phyloP scores from a whole-genome alignment of 2,888 invertebrate species.

The Erebia palarica region DNA sequence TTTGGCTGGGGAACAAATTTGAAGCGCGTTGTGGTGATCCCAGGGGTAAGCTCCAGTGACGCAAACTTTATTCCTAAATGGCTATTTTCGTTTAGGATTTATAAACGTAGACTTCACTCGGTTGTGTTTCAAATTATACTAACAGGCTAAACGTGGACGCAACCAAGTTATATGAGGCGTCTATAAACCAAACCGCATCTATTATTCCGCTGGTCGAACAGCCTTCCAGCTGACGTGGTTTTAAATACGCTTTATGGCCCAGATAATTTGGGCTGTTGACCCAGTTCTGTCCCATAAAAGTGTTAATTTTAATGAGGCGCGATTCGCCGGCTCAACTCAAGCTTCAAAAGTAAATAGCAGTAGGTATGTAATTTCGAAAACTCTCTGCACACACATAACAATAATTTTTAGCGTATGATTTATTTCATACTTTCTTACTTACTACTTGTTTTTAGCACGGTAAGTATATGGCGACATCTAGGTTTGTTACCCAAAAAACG shows the following conservation, averaged over 20 bases:
- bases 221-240: constrained; percentile 72
- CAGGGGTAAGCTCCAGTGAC: constrained; percentile 3
- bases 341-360: constrained; percentile 11
- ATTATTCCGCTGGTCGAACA: constrained; percentile 64
- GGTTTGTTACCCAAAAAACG: too few relatives aligned
- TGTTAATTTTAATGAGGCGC: constrained; percentile 57
- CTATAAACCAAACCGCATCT: constrained; percentile 80
- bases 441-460: too few relatives aligned
- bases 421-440: neutral
- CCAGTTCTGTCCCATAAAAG: constrained; percentile 59
- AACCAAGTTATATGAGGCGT: constrained; percentile 75
- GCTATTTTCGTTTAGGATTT: constrained; percentile 39
- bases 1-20: neutral
- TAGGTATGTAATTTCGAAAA: neutral
- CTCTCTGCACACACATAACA: neutral
- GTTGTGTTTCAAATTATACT: constrained; percentile 78
- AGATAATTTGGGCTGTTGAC: constrained; percentile 64
- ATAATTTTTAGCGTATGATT: neutral
- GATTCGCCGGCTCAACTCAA: constrained; percentile 33
- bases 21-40: neutral
- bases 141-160: constrained; percentile 61
- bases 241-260: constrained; percentile 74
- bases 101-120: constrained; percentile 66
- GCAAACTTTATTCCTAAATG: constrained; percentile 6
- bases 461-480: too few relatives aligned